A percentile compares a stretch with the other conserved stretches of the same genome.
phyloP scores from a whole-genome alignment of 2,113 vertebrate species.

The Nyctibius bracteatus region DNA sequence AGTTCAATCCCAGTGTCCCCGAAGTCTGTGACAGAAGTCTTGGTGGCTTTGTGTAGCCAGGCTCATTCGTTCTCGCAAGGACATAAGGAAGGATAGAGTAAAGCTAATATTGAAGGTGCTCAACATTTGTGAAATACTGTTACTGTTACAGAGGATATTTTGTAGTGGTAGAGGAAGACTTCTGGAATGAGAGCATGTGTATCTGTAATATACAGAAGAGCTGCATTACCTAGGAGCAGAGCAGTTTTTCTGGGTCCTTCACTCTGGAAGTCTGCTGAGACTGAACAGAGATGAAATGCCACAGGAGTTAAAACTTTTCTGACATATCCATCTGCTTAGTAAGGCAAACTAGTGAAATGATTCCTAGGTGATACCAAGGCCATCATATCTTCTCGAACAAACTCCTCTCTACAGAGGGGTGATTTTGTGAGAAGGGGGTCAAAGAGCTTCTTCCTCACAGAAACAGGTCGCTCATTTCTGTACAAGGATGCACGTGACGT shows the following conservation, averaged over 20 bases:
- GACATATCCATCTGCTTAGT: neutral
- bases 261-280: neutral
- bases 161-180: neutral
- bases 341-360: neutral
- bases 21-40: neutral
- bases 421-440: neutral
- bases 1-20: neutral
- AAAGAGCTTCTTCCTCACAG: neutral
- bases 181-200: neutral
- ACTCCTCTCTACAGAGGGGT: neutral
- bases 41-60: neutral
- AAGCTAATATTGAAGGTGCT: neutral
- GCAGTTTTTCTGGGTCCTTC: neutral
- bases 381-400: neutral
- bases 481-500: neutral
- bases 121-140: neutral
- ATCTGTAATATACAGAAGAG: neutral
- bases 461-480: neutral
- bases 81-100: neutral
- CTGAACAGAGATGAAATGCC: neutral
- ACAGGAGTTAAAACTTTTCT: neutral
- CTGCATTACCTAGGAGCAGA: neutral
- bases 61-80: accelerated
- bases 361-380: neutral
- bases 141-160: neutral